Evolutionary conservation across 2,888 invertebrate genomes (phyloP).

Genomic region (Parnassius mnemosyne): DNA sequence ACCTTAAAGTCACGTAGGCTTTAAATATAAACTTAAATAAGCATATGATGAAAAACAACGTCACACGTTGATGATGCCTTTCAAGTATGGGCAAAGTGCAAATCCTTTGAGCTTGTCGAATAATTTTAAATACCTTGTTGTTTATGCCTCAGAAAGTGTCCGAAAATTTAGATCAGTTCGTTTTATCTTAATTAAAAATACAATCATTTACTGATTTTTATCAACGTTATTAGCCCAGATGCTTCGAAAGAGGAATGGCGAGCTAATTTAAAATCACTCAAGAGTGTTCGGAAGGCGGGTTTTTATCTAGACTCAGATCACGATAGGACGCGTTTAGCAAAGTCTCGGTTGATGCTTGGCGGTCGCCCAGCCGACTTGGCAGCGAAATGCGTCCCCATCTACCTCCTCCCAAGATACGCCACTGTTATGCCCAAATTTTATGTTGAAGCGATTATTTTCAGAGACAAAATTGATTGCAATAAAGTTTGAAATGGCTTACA

Average conservation of each 20-base stretch:
- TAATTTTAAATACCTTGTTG: too few species aligned
- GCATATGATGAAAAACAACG: too few species aligned
- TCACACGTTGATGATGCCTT: too few species aligned
- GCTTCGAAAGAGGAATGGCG: constrained; percentile 23
- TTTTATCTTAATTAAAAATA: constrained; percentile 10
- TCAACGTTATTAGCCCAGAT: constrained; percentile 9
- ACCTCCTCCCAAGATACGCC: constrained; percentile 36
- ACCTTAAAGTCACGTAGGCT: too few species aligned
- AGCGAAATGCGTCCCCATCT: constrained; percentile 41
- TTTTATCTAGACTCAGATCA: constrained; percentile 48
- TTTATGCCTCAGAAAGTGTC: too few species aligned
- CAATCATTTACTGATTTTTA: constrained; percentile 6
- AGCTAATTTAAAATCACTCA: constrained; percentile 63
- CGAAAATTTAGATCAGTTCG: too few species aligned
- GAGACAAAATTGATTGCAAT: constrained; percentile 1
- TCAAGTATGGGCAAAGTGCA: too few species aligned
- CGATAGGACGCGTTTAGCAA: constrained; percentile 54
- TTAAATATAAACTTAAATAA: too few species aligned
- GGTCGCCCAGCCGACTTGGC: constrained; percentile 45
- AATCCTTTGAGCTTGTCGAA: too few species aligned
- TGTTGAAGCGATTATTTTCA: constrained; percentile 11
- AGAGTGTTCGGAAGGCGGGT: constrained; percentile 44
- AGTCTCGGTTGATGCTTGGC: constrained; percentile 47
- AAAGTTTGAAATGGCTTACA: background rate
- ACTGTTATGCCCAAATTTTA: constrained; percentile 23